Conservation (phyloP, 2,888 invertebrate species). For the Drosophila borborema region DNA sequence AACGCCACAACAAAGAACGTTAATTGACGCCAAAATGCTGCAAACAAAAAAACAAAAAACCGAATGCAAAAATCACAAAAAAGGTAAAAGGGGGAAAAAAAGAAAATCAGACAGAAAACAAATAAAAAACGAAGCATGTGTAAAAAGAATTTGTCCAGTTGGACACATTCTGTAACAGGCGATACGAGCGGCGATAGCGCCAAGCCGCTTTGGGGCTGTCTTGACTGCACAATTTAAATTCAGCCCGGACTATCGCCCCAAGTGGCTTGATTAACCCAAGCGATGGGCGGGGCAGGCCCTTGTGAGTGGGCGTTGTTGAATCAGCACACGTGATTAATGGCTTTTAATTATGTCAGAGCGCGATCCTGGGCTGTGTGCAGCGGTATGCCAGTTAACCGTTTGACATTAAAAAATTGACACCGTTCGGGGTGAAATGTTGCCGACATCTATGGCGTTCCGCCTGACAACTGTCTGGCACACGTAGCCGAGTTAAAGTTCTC, state of each 20-base stretch:
- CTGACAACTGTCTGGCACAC: constrained; percentile 80
- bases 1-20: constrained; percentile 85
- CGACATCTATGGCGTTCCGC: constrained; percentile 68
- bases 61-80: neutral
- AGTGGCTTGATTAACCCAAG: constrained; percentile 79
- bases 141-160: constrained; percentile 70
- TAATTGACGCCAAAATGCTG: constrained; percentile 83
- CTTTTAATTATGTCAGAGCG: constrained; percentile 85
- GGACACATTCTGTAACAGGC: constrained; percentile 62
- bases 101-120: constrained; percentile 35
- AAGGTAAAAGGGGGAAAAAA: constrained; percentile 1
- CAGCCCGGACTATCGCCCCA: constrained; percentile 47
- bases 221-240: constrained; percentile 62
- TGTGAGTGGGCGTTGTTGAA: constrained; percentile 79
- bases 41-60: constrained; percentile 39
- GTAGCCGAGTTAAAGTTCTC: constrained; percentile 61
- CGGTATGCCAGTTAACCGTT: constrained; percentile 74
- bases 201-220: constrained; percentile 33
- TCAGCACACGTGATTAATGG: constrained; percentile 85
- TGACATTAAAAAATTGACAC: constrained; percentile 83
- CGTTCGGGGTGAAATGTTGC: constrained; percentile 83
- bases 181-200: constrained; percentile 54
- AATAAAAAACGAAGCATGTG: constrained; percentile 50
- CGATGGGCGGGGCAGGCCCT: constrained; percentile 40
- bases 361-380: constrained; percentile 52